Evolutionary conservation across 2,888 invertebrate genomes (phyloP).

Genomic region (Drosophila austrosaltans): DNA sequence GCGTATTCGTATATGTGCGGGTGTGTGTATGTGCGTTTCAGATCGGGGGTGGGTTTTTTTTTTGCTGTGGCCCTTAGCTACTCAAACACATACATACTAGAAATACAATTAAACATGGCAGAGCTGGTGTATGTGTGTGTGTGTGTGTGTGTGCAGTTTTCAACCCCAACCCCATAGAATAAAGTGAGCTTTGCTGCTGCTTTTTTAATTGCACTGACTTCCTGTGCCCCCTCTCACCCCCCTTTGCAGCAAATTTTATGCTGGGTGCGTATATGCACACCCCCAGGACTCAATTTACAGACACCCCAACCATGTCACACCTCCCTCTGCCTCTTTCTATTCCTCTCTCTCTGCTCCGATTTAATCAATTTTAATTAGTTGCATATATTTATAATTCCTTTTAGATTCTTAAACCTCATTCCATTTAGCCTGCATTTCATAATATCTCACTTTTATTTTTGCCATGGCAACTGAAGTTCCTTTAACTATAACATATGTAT

Average conservation of each 20-base stretch:
- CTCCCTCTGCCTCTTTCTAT: not conserved
- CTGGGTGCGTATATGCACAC: slow-evolving; percentile 47
- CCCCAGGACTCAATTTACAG: slow-evolving; percentile 39
- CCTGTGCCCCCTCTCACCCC: slow-evolving; percentile 45
- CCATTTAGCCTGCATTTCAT: slow-evolving; percentile 30
- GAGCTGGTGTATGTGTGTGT: slow-evolving; percentile 46
- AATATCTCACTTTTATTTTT: slow-evolving; percentile 37
- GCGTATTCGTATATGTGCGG: not conserved
- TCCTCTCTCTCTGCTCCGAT: slow-evolving; percentile 10
- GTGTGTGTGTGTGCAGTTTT: slow-evolving; percentile 62
- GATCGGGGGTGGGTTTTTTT: slow-evolving; percentile 67
- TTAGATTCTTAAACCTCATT: slow-evolving; percentile 14
- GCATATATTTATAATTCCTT: slow-evolving; percentile 71
- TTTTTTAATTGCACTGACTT: slow-evolving; percentile 78
- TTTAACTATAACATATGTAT: slow-evolving; percentile 40
- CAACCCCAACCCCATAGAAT: slow-evolving; percentile 69
- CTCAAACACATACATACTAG: slow-evolving; percentile 49
- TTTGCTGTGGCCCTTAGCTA: slow-evolving; percentile 60
- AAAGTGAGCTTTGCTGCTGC: slow-evolving; percentile 59
- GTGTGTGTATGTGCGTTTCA: not conserved
- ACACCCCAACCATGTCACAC: slow-evolving; percentile 1
- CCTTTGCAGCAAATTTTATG: slow-evolving; percentile 55
- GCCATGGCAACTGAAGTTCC: slow-evolving; percentile 49
- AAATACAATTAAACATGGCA: slow-evolving; percentile 34
- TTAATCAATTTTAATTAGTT: slow-evolving; percentile 73